Evolutionary conservation across 2,113 vertebrate species (phyloP).

Genomic region (Calidris pygmaea): DNA sequence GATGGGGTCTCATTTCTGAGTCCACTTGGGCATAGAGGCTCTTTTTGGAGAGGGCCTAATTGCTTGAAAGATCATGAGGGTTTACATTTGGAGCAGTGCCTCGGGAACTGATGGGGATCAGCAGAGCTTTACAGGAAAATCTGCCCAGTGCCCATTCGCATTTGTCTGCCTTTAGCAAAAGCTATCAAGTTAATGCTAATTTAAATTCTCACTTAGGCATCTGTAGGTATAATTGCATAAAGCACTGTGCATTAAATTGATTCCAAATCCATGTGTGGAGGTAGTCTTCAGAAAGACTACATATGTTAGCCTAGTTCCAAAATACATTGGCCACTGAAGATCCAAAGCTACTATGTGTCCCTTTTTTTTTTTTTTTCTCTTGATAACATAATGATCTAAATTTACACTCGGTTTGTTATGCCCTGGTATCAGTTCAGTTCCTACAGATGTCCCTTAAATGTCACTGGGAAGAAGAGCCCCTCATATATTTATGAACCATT

Average conservation of each 20-base stretch:
- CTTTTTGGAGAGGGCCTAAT: neutral
- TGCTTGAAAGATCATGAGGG: neutral
- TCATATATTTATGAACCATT: neutral
- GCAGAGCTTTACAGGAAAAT: conserved; percentile 25
- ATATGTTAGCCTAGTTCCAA: neutral
- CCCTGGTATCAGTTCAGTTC: neutral
- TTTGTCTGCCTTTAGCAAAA: conserved; percentile 33
- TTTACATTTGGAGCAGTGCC: neutral
- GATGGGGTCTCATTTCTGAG: neutral
- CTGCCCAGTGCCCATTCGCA: neutral
- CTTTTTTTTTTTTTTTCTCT: neutral
- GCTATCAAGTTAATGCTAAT: conserved; percentile 30
- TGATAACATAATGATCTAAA: neutral
- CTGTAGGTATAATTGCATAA: conserved; percentile 48
- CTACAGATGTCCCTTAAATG: neutral
- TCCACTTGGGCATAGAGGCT: neutral
- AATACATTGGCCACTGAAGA: neutral
- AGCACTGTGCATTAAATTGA: conserved; percentile 27
- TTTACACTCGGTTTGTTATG: neutral
- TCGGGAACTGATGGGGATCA: rapidly evolving
- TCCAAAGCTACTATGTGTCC: neutral
- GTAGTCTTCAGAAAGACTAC: neutral
- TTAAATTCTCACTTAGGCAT: conserved; percentile 47
- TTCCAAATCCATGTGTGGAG: neutral
- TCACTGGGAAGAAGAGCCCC: neutral